Evolutionary conservation across 2,797 vertebrate genomes (phyloP).

Genomic region (Eulemur mongoz): DNA sequence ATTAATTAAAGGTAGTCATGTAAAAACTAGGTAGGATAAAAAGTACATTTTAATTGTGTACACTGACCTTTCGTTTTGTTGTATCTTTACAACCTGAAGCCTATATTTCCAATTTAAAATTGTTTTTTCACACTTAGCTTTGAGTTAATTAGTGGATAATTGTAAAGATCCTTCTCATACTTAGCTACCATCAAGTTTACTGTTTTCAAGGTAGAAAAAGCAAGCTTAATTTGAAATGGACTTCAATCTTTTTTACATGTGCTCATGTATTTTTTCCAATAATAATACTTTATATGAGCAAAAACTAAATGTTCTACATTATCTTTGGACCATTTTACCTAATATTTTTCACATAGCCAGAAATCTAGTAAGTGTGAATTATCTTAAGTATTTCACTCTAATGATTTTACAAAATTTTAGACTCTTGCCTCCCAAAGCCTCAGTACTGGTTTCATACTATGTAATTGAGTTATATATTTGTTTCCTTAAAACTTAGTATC

Average conservation of each 20-base stretch:
- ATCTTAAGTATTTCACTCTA: background rate
- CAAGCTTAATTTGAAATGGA: background rate
- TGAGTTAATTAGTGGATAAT: constrained; percentile 28
- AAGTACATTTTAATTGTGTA: background rate
- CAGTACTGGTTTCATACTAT: background rate
- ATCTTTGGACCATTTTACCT: background rate
- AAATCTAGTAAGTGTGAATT: background rate
- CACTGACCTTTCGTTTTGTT: background rate
- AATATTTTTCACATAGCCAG: background rate
- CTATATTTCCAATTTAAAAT: constrained; percentile 35
- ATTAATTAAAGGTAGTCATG: background rate
- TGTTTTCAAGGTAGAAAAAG: background rate
- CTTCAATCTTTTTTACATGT: background rate
- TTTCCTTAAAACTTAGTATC: background rate
- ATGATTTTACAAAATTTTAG: background rate
- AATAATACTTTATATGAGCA: background rate
- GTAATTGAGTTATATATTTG: background rate
- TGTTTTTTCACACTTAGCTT: constrained; percentile 10
- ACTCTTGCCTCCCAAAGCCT: background rate
- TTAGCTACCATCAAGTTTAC: background rate
- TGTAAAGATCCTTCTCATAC: background rate
- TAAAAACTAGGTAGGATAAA: background rate
- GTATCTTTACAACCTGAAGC: background rate
- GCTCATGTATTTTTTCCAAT: background rate
- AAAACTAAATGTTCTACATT: background rate